phyloP scores from a whole-genome alignment of 2,113 vertebrate species.

The Narcine bancroftii region DNA sequence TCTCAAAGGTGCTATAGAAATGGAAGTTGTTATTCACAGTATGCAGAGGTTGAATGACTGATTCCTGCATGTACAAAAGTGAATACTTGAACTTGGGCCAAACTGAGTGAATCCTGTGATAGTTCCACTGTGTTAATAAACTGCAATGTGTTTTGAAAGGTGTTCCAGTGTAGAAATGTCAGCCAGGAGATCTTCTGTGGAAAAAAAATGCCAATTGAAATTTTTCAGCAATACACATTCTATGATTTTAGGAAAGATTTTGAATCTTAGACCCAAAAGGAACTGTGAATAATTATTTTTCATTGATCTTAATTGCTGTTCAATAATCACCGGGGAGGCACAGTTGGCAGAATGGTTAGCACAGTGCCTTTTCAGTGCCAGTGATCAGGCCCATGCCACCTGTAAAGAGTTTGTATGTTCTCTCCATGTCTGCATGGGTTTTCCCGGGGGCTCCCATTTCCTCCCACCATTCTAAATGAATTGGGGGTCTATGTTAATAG shows the following conservation, averaged over 20 bases:
- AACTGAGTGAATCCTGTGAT: not conserved
- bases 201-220: not conserved
- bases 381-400: too few relatives aligned
- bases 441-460: too few relatives aligned
- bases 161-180: not conserved
- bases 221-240: not conserved
- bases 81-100: not conserved
- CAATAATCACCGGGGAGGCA: not conserved
- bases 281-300: not conserved
- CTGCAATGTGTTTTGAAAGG: not conserved
- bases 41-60: not conserved
- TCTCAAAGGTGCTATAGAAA: too few relatives aligned
- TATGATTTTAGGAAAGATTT: not conserved
- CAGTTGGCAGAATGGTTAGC: too few relatives aligned
- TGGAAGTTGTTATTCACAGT: not conserved
- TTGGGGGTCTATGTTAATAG: too few relatives aligned
- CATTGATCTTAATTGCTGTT: not conserved
- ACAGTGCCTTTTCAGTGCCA: too few relatives aligned
- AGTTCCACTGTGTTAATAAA: conserved; percentile 7
- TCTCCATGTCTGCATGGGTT: too few relatives aligned
- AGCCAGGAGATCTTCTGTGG: not conserved
- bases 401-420: too few relatives aligned
- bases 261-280: not conserved
- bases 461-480: too few relatives aligned
- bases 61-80: not conserved